Base-by-base conservation (phyloP, 2,797 vertebrate genomes). In the Periparus ater region DNA sequence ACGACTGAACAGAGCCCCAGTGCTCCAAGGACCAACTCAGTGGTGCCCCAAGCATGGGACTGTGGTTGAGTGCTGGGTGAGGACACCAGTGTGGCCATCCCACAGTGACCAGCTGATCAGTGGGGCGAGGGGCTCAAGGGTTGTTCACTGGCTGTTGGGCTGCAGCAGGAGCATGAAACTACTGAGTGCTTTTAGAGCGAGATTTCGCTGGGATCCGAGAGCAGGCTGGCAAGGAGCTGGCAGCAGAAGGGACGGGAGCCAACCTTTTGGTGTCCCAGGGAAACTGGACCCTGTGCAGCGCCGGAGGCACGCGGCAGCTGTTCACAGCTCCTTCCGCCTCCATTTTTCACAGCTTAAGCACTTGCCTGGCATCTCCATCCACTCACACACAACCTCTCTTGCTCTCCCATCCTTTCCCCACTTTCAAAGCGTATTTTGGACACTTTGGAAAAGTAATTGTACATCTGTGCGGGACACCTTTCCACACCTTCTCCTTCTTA, bases 281-380 rank as follows among this genome's bases (percentile, higher is more conserved):
- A 85, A 92, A 96, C 74, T 18, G 13, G 93, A 95, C 61, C 85
- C 93, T 11, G 16, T 8, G 80, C 22, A 0, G 55, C 18, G 10
- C 79, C 6, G 4, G 16, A 77, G 91, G 86, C 9, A 81, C 8
- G 70, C 25, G 14, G 22, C 91, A 94, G 93, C 93, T 93, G 89
- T 83, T 94, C 91, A 1, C 94, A 86, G 81, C 91, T 86, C 77
- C 86, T 88, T 88, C 94, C 42, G 29, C 82, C 95, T 73, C 86
- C 91, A 81, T 94, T 93, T 93, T 75, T 93, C 93, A 93, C 77
- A 42, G 94, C 91, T 93, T 92, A 94, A 95, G 80, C 70, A 94
- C 47, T 72, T 0, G 32, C 77, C 73, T 23, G 30, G 82, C 95
- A 89, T 67, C 72, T 73, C 76, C 75, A 7, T 22, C 62, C 67